phyloP scores from a whole-genome alignment of 2,888 invertebrate species.

The Ectemnius continuus region DNA sequence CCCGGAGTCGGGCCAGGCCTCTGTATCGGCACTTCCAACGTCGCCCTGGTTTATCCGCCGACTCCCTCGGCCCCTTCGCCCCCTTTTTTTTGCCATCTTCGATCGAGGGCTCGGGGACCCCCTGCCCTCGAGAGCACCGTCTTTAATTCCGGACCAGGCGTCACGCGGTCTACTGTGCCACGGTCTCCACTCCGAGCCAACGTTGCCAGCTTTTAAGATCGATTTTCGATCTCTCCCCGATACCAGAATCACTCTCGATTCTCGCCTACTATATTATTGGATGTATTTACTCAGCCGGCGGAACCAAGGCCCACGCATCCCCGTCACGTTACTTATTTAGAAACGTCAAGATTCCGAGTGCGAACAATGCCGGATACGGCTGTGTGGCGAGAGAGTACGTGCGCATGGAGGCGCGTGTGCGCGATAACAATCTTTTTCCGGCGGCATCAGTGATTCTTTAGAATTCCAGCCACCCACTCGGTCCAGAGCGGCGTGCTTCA shows the following conservation, averaged over 20 bases:
- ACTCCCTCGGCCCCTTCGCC: slow-evolving; percentile 51
- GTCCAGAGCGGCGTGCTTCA: slow-evolving; percentile 17
- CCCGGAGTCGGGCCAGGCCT: slow-evolving; percentile 38
- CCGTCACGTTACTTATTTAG: too few species aligned
- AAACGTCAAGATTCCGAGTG: background rate
- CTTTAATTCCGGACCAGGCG: slow-evolving; percentile 67
- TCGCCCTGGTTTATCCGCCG: slow-evolving; percentile 61
- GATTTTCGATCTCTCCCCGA: background rate
- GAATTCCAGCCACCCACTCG: slow-evolving; percentile 68
- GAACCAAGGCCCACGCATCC: too few species aligned
- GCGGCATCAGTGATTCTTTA: slow-evolving; percentile 67
- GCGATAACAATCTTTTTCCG: slow-evolving; percentile 63
- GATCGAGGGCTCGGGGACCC: slow-evolving; percentile 37
- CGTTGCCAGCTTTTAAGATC: slow-evolving; percentile 43
- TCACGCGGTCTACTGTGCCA: slow-evolving; percentile 67
- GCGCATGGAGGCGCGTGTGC: slow-evolving; percentile 4
- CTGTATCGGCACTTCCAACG: slow-evolving; percentile 41
- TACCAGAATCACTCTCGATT: too few species aligned
- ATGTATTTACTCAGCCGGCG: too few species aligned
- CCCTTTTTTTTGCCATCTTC: slow-evolving; percentile 44
- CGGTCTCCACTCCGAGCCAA: slow-evolving; percentile 18
- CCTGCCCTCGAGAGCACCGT: slow-evolving; percentile 42
- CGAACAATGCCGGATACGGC: slow-evolving; percentile 19
- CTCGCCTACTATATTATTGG: too few species aligned
- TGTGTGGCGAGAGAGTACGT: slow-evolving; percentile 29